Base-by-base conservation (phyloP, 2,113 vertebrate genomes). In the Gorsachius goisagi region DNA sequence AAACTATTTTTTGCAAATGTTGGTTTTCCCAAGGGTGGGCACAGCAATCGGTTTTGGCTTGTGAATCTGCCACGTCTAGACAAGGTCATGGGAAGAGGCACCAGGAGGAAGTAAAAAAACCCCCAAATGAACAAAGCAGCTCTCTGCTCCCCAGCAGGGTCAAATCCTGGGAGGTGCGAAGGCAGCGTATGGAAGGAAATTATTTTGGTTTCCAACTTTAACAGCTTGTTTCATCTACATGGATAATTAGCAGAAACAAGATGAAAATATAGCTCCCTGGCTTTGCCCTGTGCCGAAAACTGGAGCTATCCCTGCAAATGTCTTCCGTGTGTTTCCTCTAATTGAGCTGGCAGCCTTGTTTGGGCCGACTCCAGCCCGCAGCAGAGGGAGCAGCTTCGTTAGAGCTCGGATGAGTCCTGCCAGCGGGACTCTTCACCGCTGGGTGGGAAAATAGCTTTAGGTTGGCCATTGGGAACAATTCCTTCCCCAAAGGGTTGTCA, bases 191-290 rank as follows among this genome's bases (percentile, higher is more conserved):
- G 66, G 76, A 59, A 45, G 52, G 32, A 60, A 53, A 78, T 41
- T 32, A 39, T 35, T 86, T 62, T 73, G 49, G 47, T 63, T 92
- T 82, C 55, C 68, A 62, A n/a, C 19, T 59, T 47, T 11, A 71
- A 41, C 79, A 80, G 79, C 68, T 72, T 81, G 68, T 72, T 90
- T 76, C 53, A 35, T 90, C 84, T 93, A 45, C 35, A 16, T 3
- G 41, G 79, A 22, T 85, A 85, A 91, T 88, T 60, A 84, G 47
- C 37, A 79, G 52, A 75, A 88, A 90, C 45, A 50, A 95, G 79
- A 76, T 1, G 6, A 85, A 90, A 91, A 76, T 33, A 60, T 3
- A 85, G 68, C 68, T 87, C 60, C 59, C 82, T 20, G 47, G 45
- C 50, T 93, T 66, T 85, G 74, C 63, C 88, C 79, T 85, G 52